Evolutionary conservation across 2,797 vertebrate species (phyloP), one percentile per base, ranked within the genome.

Genomic region (Coranthus polyacanthus): DNA sequence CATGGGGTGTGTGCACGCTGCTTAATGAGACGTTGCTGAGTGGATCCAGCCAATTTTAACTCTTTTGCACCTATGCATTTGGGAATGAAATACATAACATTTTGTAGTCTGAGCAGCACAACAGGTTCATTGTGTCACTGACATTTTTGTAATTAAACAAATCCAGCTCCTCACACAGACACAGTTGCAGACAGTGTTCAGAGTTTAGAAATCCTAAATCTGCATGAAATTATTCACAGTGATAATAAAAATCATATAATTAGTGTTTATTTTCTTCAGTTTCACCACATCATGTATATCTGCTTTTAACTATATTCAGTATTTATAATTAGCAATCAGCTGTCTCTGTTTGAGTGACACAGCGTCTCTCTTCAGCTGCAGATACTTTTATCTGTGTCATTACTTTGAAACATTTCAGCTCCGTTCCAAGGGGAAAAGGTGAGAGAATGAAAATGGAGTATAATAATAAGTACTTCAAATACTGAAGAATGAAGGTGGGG

Each of bases 361-460:
- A 13, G 2, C 17, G 21, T 71, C 70, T 83, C 3, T 2, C 17
- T 21, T n/a, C 32, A 41, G 37, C 22, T 57, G 55, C 43, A 17
- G 51, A 38, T n/a, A n/a, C n/a, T 49, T 79, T 74, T 57, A 37
- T 56, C 32, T 17, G 2, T 46, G 29, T 54, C 26, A 54, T 70
- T 60, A 67, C 59, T 78, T 61, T 60, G 32, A 82, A 75, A 74
- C 57, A 46, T 75, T 66, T 80, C 47, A 49, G 52, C 13, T 20
- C 29, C 2, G 55, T 58, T 57, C 42, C 21, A 16, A 70, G 37
- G 29, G 51, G 41, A 72, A 37, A 24, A 56, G 24, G 44, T 34
- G 20, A 50, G n/a, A 15, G 29, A 72, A 38, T 72, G n/a, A 43
- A 61, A 85, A 68, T 54, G 6, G 34, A 45, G 21, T 24, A 24